These are phyloP conservation scores for Calliopum simillimum DNA, from an alignment of 2,888 invertebrate species.

Conservation along the genomic window DNA sequence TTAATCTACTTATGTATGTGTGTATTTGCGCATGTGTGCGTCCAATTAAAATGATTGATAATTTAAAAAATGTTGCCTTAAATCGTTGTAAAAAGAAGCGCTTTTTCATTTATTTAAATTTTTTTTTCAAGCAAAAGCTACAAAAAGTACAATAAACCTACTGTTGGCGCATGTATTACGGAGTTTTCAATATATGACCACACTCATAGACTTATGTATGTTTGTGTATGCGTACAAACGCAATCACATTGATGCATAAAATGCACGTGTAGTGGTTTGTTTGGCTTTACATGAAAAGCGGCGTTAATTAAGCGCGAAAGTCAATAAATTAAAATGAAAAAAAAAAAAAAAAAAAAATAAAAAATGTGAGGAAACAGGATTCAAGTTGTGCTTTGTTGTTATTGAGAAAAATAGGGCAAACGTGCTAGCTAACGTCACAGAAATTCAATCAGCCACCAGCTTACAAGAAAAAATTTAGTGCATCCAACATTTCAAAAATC, in stretches of 20 bases:
- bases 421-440: too few species aligned
- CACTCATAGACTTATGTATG: not conserved
- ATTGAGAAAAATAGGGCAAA: too few species aligned
- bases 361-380: too few species aligned
- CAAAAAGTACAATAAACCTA: not conserved
- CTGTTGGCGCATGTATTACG: not conserved
- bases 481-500: too few species aligned
- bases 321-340: slow-evolving; percentile 5
- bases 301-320: slow-evolving; percentile 30
- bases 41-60: not conserved
- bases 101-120: not conserved
- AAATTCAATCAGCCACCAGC: too few species aligned
- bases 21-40: not conserved
- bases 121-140: not conserved
- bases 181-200: not conserved
- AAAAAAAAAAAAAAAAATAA: too few species aligned
- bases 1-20: not conserved
- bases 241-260: not conserved
- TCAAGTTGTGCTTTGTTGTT: too few species aligned
- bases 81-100: not conserved
- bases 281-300: not conserved
- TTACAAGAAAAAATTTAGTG: too few species aligned
- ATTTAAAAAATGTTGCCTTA: not conserved
- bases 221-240: not conserved
- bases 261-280: slow-evolving; percentile 5